Evolutionary conservation across 1,140 invertebrate genomes (phyloP).

Genomic region (Temnothorax nylanderi): DNA sequence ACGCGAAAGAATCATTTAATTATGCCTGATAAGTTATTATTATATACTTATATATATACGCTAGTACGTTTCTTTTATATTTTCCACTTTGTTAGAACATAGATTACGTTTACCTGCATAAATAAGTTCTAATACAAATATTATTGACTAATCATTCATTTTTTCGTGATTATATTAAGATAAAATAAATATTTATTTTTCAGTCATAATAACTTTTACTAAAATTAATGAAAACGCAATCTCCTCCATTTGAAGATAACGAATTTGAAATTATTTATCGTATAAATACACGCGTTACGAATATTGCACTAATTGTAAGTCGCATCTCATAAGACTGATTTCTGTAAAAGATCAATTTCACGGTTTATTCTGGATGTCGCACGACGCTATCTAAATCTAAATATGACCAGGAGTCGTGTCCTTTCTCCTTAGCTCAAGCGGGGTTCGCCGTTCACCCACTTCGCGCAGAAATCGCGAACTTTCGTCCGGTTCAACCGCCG

Average conservation of each 20-base stretch:
- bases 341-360: background rate
- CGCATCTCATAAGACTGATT: background rate
- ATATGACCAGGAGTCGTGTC: background rate
- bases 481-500: conserved; percentile 31
- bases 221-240: background rate
- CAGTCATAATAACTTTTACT: background rate
- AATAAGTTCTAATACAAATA: background rate
- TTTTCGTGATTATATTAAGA: background rate
- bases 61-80: background rate
- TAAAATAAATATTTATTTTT: background rate
- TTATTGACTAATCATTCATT: background rate
- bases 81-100: background rate
- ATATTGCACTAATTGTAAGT: background rate
- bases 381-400: background rate
- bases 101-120: background rate
- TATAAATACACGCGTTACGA: background rate
- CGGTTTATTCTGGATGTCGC: background rate
- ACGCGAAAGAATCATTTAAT: background rate
- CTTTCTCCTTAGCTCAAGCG: background rate
- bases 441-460: background rate
- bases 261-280: background rate
- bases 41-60: no score
- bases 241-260: background rate
- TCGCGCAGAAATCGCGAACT: conserved; percentile 28
- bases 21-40: background rate